Conservation (phyloP, 2,113 vertebrate genomes). For the Regulus satrapa region DNA sequence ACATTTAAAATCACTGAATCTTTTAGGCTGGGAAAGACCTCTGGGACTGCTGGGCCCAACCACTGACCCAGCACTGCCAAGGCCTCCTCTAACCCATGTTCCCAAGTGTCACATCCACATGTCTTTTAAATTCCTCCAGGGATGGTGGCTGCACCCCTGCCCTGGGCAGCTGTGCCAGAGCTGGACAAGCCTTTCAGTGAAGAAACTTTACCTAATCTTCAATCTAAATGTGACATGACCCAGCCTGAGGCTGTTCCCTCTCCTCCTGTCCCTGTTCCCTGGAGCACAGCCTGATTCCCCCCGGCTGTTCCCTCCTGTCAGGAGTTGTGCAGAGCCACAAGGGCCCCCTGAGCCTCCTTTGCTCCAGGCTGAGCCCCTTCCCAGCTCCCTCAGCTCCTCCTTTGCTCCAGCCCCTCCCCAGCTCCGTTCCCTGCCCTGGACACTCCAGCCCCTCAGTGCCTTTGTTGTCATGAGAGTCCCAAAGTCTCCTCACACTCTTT, state of each 20-base stretch:
- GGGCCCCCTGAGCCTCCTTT: background rate
- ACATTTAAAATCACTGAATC: background rate
- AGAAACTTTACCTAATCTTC: background rate
- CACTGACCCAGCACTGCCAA: background rate
- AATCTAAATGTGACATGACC: rapidly evolving
- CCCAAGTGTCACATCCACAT: background rate
- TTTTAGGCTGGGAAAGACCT: background rate
- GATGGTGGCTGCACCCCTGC: background rate
- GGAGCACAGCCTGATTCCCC: rapidly evolving
- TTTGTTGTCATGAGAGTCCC: background rate
- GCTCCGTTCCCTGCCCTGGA: rapidly evolving
- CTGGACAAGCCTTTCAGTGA: background rate
- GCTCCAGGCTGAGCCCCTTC: background rate
- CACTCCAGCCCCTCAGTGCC: background rate
- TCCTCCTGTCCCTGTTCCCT: background rate
- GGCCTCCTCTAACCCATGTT: background rate
- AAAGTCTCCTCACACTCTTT: background rate
- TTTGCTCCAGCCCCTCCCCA: background rate
- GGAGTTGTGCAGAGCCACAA: background rate
- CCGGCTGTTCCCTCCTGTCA: background rate
- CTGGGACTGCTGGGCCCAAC: background rate
- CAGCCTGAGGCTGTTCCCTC: rapidly evolving
- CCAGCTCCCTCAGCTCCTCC: background rate
- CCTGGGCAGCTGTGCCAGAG: background rate
- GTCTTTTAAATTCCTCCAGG: background rate